Conservation (phyloP, 2,888 invertebrate genomes). For the Atrina japonica region DNA sequence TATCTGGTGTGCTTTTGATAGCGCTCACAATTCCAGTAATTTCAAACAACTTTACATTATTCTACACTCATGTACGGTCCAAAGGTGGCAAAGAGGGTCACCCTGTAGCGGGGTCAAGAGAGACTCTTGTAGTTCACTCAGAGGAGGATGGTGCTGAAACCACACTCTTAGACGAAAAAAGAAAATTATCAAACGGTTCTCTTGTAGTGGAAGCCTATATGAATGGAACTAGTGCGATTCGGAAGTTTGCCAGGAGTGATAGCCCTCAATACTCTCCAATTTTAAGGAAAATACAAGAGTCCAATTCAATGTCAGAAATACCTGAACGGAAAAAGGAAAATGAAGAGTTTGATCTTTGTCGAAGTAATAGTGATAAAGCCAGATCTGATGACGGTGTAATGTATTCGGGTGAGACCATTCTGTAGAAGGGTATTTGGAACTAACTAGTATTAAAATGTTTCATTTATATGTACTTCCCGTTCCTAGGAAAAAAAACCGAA, state of each 20-base stretch:
- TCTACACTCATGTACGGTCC: constrained; percentile 78
- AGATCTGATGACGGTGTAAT: no score
- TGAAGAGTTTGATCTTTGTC: constrained; percentile 59
- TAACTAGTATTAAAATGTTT: no score
- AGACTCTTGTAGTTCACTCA: constrained; percentile 37
- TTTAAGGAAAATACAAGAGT: constrained; percentile 45
- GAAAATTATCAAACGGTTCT: constrained; percentile 61
- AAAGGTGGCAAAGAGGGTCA: constrained; percentile 48
- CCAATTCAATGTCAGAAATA: constrained; percentile 63
- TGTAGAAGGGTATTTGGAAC: no score
- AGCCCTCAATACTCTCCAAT: constrained; percentile 35
- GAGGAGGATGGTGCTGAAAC: constrained; percentile 39
- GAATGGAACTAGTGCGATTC: constrained; percentile 58
- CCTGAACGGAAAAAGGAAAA: constrained; percentile 56
- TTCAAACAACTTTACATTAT: constrained; percentile 79
- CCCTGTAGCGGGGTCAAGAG: constrained; percentile 14
- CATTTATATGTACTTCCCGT: no score
- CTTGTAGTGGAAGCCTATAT: constrained; percentile 57
- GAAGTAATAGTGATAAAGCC: no score
- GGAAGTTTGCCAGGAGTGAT: constrained; percentile 36
- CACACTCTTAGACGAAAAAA: constrained; percentile 39
- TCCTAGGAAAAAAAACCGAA: no score
- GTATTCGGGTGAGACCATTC: no score
- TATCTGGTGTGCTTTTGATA: constrained; percentile 77
- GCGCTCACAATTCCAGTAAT: constrained; percentile 79